These are phyloP conservation scores for Temnopleurus reevesii DNA, from an alignment of 53 echinoderm and acorn worm genomes.

Conservation along the genomic window DNA sequence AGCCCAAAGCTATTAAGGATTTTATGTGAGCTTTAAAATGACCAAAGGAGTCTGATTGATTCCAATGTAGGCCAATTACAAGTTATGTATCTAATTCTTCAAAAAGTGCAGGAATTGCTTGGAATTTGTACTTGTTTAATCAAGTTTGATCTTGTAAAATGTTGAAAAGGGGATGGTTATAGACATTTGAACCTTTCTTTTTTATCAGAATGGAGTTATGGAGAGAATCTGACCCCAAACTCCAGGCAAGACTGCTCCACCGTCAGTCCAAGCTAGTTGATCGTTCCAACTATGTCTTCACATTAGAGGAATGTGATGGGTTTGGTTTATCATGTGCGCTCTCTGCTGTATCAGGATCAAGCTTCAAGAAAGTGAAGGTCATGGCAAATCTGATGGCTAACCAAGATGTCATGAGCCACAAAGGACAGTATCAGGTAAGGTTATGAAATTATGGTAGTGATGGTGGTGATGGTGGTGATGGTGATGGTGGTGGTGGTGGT, in stretches of 20 bases:
- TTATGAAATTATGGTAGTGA: neutral
- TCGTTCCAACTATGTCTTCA: slow-evolving; percentile 56
- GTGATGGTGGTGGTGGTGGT: too few species aligned
- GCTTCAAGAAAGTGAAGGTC: slow-evolving; percentile 58
- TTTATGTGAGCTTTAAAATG: too few species aligned
- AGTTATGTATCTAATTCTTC: too few species aligned
- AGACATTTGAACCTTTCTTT: too few species aligned
- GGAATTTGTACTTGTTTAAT: too few species aligned
- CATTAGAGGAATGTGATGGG: slow-evolving; percentile 62
- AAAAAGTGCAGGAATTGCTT: too few species aligned
- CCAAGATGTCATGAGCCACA: slow-evolving; percentile 55
- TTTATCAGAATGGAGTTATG: slow-evolving; percentile 78
- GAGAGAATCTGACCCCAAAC: slow-evolving; percentile 52
- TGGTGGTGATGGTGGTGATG: too few species aligned
- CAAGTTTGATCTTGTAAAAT: too few species aligned
- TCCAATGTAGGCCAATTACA: too few species aligned
- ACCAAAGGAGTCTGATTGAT: too few species aligned
- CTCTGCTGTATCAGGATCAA: slow-evolving; percentile 54
- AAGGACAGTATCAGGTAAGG: slow-evolving; percentile 89
- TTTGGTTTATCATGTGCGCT: slow-evolving; percentile 74
- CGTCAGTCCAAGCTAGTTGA: slow-evolving; percentile 59
- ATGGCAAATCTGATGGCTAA: slow-evolving; percentile 62
- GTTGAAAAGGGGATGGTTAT: too few species aligned
- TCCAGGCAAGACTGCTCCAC: slow-evolving; percentile 58
- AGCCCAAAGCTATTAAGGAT: too few species aligned